These are phyloP conservation scores for Gopherus flavomarginatus DNA, from an alignment of 2,113 vertebrate species.

Conservation along the genomic window DNA sequence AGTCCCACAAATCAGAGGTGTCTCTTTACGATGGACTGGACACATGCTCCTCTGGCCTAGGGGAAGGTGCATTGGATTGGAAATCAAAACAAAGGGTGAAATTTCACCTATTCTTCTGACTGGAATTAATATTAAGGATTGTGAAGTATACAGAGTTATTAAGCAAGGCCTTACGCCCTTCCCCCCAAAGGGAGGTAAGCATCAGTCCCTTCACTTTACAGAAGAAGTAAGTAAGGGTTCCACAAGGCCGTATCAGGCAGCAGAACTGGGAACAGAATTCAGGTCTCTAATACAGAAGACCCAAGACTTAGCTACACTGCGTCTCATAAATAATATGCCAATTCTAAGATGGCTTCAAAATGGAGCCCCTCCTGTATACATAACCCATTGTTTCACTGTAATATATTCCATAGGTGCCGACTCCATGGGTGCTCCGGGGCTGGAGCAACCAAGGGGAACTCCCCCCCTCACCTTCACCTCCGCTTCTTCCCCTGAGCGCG, in stretches of 20 bases:
- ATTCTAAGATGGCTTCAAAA: neutral
- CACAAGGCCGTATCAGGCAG: neutral
- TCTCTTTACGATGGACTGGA: neutral
- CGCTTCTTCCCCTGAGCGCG: no score
- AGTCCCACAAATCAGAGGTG: neutral
- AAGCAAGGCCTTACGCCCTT: neutral
- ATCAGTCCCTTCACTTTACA: neutral
- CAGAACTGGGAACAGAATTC: neutral
- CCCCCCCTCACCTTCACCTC: no score
- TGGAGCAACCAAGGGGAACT: no score
- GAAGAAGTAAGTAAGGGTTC: neutral
- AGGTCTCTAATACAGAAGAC: neutral
- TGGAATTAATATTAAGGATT: neutral
- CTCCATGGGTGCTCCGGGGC: no score
- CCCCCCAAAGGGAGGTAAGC: neutral
- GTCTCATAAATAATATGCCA: neutral
- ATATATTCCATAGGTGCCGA: no score
- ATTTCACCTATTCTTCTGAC: neutral
- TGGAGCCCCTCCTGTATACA: neutral
- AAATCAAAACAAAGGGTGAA: neutral
- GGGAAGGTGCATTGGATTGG: neutral
- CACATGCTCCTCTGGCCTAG: conserved; percentile 9
- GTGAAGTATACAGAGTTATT: neutral
- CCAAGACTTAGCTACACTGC: neutral
- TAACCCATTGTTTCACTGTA: no score